These are phyloP conservation scores for Fringilla coelebs DNA, from an alignment of 2,797 vertebrate species.

Conservation along the genomic window DNA sequence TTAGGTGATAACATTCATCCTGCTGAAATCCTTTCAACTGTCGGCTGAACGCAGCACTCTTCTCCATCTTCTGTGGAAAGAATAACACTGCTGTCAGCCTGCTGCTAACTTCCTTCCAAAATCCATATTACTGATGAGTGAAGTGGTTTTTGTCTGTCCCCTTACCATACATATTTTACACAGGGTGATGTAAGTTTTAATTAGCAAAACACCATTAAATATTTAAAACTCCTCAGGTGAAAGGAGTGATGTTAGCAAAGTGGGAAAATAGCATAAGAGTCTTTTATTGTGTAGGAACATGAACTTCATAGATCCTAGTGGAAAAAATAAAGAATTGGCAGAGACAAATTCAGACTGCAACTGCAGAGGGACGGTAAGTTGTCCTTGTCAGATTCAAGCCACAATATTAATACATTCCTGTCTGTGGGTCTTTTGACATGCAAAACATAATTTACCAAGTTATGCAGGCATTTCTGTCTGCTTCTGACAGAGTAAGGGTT, in stretches of 20 bases:
- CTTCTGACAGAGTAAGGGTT: not conserved
- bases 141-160: not conserved
- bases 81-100: not conserved
- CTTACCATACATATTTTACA: not conserved
- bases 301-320: not conserved
- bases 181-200: not conserved
- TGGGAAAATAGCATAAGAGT: not conserved
- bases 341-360: not conserved
- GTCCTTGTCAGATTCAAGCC: not conserved
- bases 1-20: not conserved
- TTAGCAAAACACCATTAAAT: not conserved
- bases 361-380: not conserved
- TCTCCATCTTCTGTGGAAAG: not conserved
- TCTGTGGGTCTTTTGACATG: not conserved
- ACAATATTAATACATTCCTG: not conserved
- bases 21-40: not conserved
- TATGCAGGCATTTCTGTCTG: not conserved
- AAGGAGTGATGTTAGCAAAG: not conserved
- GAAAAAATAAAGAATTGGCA: not conserved
- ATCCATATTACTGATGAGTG: not conserved
- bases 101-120: not conserved
- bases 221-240: constrained; percentile 5
- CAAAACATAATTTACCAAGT: not conserved
- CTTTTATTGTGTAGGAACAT: not conserved
- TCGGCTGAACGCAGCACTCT: not conserved